Conservation (phyloP, 2,113 vertebrate genomes). For the Lepus americanus region DNA sequence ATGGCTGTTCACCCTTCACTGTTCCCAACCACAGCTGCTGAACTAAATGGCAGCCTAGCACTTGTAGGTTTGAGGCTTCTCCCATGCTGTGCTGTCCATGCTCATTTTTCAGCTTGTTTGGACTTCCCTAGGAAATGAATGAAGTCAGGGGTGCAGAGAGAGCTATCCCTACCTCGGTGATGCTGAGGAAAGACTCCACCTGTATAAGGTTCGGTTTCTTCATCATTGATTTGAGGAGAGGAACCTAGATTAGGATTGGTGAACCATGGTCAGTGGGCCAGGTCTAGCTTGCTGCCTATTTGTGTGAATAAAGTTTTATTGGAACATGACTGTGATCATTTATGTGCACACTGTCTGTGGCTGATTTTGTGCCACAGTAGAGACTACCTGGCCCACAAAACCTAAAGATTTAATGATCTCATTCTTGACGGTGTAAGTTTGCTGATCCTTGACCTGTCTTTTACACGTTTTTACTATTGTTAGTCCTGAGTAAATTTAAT, state of each 20-base stretch:
- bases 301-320: background rate
- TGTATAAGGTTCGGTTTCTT: background rate
- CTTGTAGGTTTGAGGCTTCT: background rate
- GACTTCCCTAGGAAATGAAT: background rate
- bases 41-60: background rate
- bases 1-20: background rate
- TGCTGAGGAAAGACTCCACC: background rate
- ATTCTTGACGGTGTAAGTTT: background rate
- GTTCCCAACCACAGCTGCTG: background rate
- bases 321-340: background rate
- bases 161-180: background rate
- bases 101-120: background rate
- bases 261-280: background rate
- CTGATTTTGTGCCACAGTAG: background rate
- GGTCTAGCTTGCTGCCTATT: background rate
- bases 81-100: background rate
- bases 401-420: background rate
- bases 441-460: background rate
- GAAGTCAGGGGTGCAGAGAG: background rate
- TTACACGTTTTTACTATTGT: background rate
- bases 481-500: background rate
- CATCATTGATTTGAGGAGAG: background rate
- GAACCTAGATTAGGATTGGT: background rate
- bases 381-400: background rate
- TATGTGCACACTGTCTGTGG: background rate